Evolutionary conservation across 2,113 vertebrate genomes (phyloP).

Genomic region (Xiphophorus hellerii): DNA sequence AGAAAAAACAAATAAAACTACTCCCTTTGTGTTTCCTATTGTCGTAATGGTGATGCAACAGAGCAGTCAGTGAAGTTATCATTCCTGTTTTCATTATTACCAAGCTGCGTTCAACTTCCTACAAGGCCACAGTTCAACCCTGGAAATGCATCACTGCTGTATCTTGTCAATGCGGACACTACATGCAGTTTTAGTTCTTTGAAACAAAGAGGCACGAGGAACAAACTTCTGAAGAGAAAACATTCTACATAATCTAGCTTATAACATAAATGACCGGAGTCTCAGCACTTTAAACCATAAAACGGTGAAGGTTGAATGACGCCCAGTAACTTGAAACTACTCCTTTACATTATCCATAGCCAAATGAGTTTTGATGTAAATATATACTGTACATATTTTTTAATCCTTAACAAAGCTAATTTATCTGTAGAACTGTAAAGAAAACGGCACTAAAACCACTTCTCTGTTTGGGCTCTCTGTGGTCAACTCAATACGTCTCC

Average conservation of each 20-base stretch:
- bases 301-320: background rate
- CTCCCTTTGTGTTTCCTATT: background rate
- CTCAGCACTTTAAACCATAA: background rate
- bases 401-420: background rate
- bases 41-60: conserved; percentile 10
- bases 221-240: too few relatives aligned
- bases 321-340: background rate
- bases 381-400: background rate
- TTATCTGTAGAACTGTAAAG: background rate
- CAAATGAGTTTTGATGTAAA: background rate
- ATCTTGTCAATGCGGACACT: too few relatives aligned
- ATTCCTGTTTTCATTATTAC: conserved; percentile 36
- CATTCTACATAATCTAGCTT: too few relatives aligned
- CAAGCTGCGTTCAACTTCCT: conserved; percentile 18
- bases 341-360: background rate
- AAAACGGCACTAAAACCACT: background rate
- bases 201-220: too few relatives aligned
- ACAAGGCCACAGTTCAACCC: background rate
- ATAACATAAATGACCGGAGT: too few relatives aligned
- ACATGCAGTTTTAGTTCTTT: too few relatives aligned
- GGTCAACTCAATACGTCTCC: background rate
- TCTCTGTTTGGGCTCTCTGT: background rate
- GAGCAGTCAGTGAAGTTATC: background rate
- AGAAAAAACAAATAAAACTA: background rate
- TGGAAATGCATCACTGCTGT: too few relatives aligned